Evolutionary conservation across 2,888 invertebrate species (phyloP), one percentile per base, ranked within the genome.

Genomic region (Cristatella mucedo): DNA sequence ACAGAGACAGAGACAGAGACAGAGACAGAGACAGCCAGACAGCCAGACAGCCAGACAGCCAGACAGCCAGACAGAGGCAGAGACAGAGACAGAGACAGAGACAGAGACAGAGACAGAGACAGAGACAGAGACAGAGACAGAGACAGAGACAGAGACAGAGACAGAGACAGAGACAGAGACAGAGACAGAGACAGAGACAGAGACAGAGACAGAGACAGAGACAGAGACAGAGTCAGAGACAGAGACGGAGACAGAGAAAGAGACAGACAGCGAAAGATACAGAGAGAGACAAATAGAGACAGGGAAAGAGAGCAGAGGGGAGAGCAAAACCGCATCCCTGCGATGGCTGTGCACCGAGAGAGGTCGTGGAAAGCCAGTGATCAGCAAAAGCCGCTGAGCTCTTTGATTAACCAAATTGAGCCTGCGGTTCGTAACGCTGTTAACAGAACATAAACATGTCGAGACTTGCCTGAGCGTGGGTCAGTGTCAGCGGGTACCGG

Each of bases 231-330:
- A 19, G 18, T 30, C n/a, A 40, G 21, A 29, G 39, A 31, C 24
- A 40, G 38, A 41, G 39, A 41, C 26, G 24, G 32, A 31, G 40
- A 40, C 32, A 31, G 24, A 40, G 41, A 41, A 21, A 32, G 22
- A 41, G 40, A 30, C 24, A 40, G 31, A 41, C 31, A 41, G 29
- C 26, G 38, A 40, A 19, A 39, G 38, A 26, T 20, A 32, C 24
- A 41, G 40, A 40, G 32, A 22, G 32, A 29, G 32, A 24, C 13
- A 18, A 20, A 22, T 38, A 2, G 26, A 29, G 33, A 22, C 11
- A 24, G 18, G 18, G 39, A 20, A 16, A 21, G 4, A 6, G 26
- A 9, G 26, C 9, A n/a, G 26, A n/a, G n/a, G 26, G n/a, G 26
- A 26, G 26, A n/a, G 26, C 9, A n/a, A 26, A n/a, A 26, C n/a